Conservation (phyloP, 2,888 invertebrate genomes). For the Tetanocera ferruginea region DNA sequence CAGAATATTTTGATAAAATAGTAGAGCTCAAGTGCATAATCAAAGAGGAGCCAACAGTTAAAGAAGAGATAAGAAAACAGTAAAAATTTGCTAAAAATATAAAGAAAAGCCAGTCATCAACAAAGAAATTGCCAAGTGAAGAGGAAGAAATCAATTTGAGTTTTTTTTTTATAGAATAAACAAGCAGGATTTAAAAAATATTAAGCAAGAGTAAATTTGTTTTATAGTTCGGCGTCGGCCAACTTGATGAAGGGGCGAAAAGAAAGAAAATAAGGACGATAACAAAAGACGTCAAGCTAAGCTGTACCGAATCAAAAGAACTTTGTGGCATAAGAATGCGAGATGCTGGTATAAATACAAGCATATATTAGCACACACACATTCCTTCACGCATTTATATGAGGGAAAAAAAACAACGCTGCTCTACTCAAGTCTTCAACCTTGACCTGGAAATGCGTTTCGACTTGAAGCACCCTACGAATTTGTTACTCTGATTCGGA, state of each 20-base stretch:
- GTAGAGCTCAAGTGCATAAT: neutral
- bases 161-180: no score
- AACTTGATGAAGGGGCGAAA: no score
- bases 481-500: neutral
- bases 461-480: slow-evolving; percentile 28
- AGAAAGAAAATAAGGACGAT: neutral
- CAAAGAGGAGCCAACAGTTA: neutral
- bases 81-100: neutral
- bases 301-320: neutral
- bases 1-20: neutral
- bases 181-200: neutral
- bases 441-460: slow-evolving; percentile 67
- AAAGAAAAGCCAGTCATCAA: neutral
- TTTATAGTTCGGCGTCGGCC: no score
- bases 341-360: slow-evolving; percentile 10
- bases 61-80: neutral
- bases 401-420: neutral
- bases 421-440: slow-evolving; percentile 52
- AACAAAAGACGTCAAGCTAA: neutral
- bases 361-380: neutral
- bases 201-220: neutral
- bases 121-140: neutral
- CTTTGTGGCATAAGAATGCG: neutral
- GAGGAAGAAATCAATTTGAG: neutral
- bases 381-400: neutral